Base-by-base conservation (phyloP, 1,140 invertebrate species). In the Calliphora vicina region DNA sequence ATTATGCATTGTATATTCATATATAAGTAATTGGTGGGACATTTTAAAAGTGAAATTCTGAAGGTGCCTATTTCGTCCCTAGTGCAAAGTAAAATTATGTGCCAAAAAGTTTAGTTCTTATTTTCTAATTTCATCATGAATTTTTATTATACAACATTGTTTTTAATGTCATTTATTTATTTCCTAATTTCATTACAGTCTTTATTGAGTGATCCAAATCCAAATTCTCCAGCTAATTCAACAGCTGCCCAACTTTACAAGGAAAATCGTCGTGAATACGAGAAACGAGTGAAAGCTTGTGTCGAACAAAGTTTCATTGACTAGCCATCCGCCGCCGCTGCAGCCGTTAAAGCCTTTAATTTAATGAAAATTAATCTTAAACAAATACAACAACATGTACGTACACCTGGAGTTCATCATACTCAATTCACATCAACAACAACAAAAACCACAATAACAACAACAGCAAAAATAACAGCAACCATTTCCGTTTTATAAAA, bases 291-390 rank as follows among this genome's bases (percentile, higher is more conserved):
- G 88, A 97, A 97, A 93, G 96, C 97, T 90, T 98, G 97, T 92
- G 97, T 98, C 90, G 97, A 98, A 93, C 97, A 98, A 92, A 97
- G 96, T 92, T 97, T 97, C 93, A 95, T 97, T 92, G 96, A 97
- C 94, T 97, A 96, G 94, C 94, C 89, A 88, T 89, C 86, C 85
- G 87, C 89, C 87, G 76, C 80, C 72, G 80, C 23, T 45, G 83
- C 78, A 25, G 35, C 74, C 74, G 74, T 78, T 78, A 78, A 43
- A 78, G 74, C 74, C 74, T 78, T 78, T 78, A 78, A 78, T 78
- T 78, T 78, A 78, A 78, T 78, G 42, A 78, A 45, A 78, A 78
- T 78, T 78, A 78, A 78, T 78, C 74, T 78, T 78, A 78, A 78
- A 78, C 73, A 76, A 81, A n/a, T 67, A 82, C 50, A 84, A 73